Conservation (phyloP, 2,888 invertebrate genomes). For the Norana najaformis region DNA sequence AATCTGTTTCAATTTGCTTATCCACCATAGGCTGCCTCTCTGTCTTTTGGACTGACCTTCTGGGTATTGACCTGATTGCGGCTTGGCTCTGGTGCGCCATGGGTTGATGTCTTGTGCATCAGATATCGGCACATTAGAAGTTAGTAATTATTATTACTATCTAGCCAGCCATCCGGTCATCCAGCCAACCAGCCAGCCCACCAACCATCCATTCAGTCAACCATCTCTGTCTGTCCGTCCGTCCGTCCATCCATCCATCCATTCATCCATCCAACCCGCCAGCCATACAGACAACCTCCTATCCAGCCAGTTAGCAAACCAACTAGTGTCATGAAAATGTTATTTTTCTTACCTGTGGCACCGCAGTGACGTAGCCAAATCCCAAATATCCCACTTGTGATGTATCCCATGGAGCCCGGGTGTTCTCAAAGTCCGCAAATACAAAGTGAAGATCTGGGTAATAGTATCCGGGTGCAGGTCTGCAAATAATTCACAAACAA, state of each 20-base stretch:
- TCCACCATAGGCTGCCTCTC: too few species aligned
- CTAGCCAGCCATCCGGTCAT: background rate
- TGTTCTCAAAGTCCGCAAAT: slow-evolving; percentile 44
- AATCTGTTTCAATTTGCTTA: too few species aligned
- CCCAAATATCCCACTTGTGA: slow-evolving; percentile 31
- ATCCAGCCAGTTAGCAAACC: background rate
- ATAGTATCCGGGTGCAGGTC: slow-evolving; percentile 42
- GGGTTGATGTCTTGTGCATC: too few species aligned
- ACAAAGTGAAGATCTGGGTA: slow-evolving; percentile 47
- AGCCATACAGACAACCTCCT: background rate
- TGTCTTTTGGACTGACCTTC: too few species aligned
- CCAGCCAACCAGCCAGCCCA: background rate
- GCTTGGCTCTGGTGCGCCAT: too few species aligned
- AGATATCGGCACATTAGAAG: too few species aligned
- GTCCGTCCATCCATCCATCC: background rate
- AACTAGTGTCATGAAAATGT: background rate
- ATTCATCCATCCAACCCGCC: too few species aligned
- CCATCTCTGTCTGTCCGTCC: too few species aligned
- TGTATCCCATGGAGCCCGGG: slow-evolving; percentile 35
- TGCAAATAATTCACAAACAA: slow-evolving; percentile 35
- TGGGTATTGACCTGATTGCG: too few species aligned
- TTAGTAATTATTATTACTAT: too few species aligned
- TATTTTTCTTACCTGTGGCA: background rate
- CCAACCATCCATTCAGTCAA: background rate
- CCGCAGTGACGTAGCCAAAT: slow-evolving; percentile 35